A percentile compares a stretch with the other conserved stretches of the same genome.
These are phyloP conservation scores for Corvus hawaiiensis DNA, from an alignment of 2,113 vertebrate genomes.

Conservation along the genomic window DNA sequence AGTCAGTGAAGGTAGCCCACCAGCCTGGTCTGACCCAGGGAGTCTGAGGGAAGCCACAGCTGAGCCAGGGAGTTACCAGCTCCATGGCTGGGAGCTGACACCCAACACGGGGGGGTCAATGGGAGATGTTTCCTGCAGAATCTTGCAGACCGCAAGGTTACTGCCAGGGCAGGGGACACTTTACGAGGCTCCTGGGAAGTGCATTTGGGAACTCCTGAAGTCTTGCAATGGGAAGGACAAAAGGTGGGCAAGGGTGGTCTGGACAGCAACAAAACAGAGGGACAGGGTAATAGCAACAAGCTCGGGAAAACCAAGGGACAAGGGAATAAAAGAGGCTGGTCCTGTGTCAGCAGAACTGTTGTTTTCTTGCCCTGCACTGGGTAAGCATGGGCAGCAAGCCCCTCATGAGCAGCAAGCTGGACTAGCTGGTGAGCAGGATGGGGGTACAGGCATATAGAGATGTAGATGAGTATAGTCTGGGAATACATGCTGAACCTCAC, in stretches of 20 bases:
- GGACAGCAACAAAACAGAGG: neutral
- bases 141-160: neutral
- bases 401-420: neutral
- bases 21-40: neutral
- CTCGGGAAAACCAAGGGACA: neutral
- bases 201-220: neutral
- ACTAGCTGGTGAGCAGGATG: neutral
- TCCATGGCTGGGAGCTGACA: neutral
- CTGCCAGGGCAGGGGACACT: neutral
- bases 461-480: accelerated
- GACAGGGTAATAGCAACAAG: neutral
- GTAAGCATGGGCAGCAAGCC: neutral
- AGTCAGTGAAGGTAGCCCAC: neutral
- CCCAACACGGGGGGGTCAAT: accelerated
- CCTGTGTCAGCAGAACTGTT: neutral
- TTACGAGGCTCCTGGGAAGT: accelerated
- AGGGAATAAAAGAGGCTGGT: neutral
- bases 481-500: neutral
- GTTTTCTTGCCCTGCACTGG: neutral
- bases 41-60: neutral
- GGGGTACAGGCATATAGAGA: accelerated
- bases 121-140: neutral
- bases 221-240: neutral
- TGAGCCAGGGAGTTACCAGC: accelerated
- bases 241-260: neutral